Evolutionary conservation across 1,140 invertebrate species (phyloP).

Genomic region (Marisa cornuarietis): DNA sequence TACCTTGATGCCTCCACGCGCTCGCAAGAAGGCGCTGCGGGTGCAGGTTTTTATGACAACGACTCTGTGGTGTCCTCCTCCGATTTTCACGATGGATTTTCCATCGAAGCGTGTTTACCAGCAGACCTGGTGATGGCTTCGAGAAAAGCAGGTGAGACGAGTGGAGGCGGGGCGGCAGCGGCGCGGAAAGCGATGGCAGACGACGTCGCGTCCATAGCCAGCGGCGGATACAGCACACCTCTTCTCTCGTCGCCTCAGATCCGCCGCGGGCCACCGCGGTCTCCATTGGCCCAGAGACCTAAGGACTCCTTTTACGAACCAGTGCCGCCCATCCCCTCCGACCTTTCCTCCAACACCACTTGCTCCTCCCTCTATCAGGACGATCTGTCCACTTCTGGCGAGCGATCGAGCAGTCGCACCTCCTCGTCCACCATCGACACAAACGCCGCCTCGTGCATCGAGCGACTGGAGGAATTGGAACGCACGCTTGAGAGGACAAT

Average conservation of each 20-base stretch:
- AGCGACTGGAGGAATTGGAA: slow-evolving; percentile 32
- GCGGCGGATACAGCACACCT: slow-evolving; percentile 26
- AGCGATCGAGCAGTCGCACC: slow-evolving; percentile 12
- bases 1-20: slow-evolving; percentile 29
- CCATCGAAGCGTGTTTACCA: slow-evolving; percentile 33
- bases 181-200: not conserved
- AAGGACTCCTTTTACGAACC: slow-evolving; percentile 23
- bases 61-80: slow-evolving; percentile 23
- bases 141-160: not conserved
- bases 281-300: slow-evolving; percentile 7
- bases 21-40: slow-evolving; percentile 19
- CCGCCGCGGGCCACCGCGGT: slow-evolving; percentile 2
- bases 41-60: slow-evolving; percentile 16
- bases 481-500: slow-evolving; percentile 31
- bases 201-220: slow-evolving; percentile 12
- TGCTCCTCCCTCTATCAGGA: slow-evolving; percentile 9
- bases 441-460: slow-evolving; percentile 30
- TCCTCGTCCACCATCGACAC: slow-evolving; percentile 18
- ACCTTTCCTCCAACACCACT: slow-evolving; percentile 12
- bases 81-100: slow-evolving; percentile 35
- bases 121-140: slow-evolving; percentile 22
- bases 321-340: slow-evolving; percentile 18
- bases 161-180: slow-evolving; percentile 8
- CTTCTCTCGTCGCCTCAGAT: slow-evolving; percentile 23
- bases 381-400: slow-evolving; percentile 8